phyloP scores from a whole-genome alignment of 1,140 invertebrate genomes.

The Drosophila sechellia region DNA sequence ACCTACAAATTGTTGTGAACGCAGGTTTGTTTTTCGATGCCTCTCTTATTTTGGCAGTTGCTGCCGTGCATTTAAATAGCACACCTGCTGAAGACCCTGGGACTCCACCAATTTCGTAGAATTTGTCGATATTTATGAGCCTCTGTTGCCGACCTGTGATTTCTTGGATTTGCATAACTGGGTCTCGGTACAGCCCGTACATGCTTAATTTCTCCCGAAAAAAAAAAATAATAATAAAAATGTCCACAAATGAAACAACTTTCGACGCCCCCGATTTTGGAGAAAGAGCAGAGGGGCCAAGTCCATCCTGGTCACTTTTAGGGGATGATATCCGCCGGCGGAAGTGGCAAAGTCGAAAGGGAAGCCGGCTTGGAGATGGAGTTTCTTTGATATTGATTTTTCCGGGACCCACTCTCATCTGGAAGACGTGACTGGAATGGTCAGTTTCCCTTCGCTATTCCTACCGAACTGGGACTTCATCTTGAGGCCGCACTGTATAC shows the following conservation, averaged over 20 bases:
- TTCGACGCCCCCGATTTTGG: slow-evolving; percentile 49
- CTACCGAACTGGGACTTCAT: background rate
- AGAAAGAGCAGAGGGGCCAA: background rate
- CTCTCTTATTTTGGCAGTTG: slow-evolving; percentile 66
- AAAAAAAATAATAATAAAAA: background rate
- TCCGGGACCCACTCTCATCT: slow-evolving; percentile 42
- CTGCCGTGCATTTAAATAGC: slow-evolving; percentile 69
- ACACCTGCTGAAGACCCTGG: slow-evolving; percentile 67
- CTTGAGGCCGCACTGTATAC: slow-evolving; percentile 53
- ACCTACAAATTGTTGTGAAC: slow-evolving; percentile 26
- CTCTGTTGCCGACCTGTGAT: slow-evolving; percentile 41
- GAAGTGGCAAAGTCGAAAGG: slow-evolving; percentile 37
- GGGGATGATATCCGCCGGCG: slow-evolving; percentile 29
- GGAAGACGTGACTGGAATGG: slow-evolving; percentile 63
- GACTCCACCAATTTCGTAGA: slow-evolving; percentile 65
- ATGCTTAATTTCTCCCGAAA: slow-evolving; percentile 63
- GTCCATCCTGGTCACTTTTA: slow-evolving; percentile 18
- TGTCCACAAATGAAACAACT: slow-evolving; percentile 42
- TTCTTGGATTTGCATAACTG: slow-evolving; percentile 77
- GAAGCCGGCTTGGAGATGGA: slow-evolving; percentile 31
- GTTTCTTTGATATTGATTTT: slow-evolving; percentile 74
- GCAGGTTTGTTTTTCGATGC: slow-evolving; percentile 17
- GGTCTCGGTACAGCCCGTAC: slow-evolving; percentile 65
- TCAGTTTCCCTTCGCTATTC: slow-evolving; percentile 4
- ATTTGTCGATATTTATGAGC: slow-evolving; percentile 82